Conservation (phyloP, 2,113 vertebrate species). For the Echinops telfairi region DNA sequence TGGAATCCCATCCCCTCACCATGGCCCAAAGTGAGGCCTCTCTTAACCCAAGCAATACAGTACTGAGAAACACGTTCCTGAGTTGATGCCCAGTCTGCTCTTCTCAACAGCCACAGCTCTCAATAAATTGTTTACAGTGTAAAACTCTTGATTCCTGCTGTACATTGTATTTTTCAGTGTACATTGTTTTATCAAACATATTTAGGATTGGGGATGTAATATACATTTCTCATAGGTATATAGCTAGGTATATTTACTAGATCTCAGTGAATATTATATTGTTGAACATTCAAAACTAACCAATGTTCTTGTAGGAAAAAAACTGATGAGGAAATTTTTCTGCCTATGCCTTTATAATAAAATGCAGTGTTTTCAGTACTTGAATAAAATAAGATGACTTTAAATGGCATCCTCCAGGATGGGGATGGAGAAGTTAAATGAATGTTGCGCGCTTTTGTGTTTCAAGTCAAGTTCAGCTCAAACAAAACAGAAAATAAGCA, state of each 20-base stretch:
- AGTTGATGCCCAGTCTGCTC: neutral
- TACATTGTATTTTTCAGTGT: neutral
- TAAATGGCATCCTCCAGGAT: neutral
- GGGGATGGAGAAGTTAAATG: neutral
- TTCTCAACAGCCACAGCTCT: neutral
- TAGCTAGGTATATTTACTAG: neutral
- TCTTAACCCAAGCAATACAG: neutral
- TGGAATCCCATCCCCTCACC: neutral
- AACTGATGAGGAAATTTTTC: neutral
- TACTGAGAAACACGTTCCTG: neutral
- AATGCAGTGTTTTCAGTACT: neutral
- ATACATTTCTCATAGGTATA: neutral
- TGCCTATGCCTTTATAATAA: neutral
- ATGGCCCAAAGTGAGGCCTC: neutral
- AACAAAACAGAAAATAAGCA: neutral
- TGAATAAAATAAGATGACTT: neutral
- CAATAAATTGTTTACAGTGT: neutral
- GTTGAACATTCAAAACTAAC: slow-evolving; percentile 22
- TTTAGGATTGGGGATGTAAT: neutral
- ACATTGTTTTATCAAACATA: neutral
- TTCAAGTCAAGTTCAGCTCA: neutral
- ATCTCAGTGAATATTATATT: neutral
- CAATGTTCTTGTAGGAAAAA: neutral
- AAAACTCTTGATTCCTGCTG: neutral
- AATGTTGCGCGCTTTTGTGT: neutral